Evolutionary conservation across 2,797 vertebrate species (phyloP).

Genomic region (Scyliorhinus canicula): DNA sequence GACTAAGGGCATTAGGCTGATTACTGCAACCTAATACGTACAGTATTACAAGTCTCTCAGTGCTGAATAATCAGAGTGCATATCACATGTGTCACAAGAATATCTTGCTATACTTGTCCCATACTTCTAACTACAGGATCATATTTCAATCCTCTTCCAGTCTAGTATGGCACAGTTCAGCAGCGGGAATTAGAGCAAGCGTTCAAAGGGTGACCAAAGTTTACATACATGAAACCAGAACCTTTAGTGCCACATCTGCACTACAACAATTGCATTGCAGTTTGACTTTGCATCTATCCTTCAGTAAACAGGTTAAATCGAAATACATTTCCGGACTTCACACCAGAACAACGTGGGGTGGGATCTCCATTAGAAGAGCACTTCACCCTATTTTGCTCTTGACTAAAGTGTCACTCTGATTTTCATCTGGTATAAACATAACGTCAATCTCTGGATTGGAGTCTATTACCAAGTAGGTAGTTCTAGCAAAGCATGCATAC

Average conservation of each 20-base stretch:
- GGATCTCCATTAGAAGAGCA: background rate
- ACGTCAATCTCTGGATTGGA: background rate
- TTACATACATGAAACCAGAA: background rate
- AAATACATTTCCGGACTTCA: background rate
- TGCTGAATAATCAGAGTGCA: slow-evolving; percentile 24
- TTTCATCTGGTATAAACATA: background rate
- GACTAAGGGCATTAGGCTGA: background rate
- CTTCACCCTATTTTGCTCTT: background rate
- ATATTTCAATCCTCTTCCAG: background rate
- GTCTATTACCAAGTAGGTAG: background rate
- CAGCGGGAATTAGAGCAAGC: background rate
- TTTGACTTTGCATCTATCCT: background rate
- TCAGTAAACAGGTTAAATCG: background rate
- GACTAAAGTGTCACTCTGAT: background rate
- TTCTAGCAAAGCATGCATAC: background rate
- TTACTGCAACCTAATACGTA: background rate
- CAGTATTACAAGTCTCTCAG: background rate
- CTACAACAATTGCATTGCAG: background rate
- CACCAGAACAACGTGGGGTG: background rate
- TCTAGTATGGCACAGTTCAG: background rate
- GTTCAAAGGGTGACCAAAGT: background rate
- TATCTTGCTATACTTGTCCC: background rate
- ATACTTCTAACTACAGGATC: background rate
- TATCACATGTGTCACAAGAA: background rate
- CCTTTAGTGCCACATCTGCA: background rate